Evolutionary conservation across 2,888 invertebrate genomes (phyloP).

Genomic region (Microplitis manilae): DNA sequence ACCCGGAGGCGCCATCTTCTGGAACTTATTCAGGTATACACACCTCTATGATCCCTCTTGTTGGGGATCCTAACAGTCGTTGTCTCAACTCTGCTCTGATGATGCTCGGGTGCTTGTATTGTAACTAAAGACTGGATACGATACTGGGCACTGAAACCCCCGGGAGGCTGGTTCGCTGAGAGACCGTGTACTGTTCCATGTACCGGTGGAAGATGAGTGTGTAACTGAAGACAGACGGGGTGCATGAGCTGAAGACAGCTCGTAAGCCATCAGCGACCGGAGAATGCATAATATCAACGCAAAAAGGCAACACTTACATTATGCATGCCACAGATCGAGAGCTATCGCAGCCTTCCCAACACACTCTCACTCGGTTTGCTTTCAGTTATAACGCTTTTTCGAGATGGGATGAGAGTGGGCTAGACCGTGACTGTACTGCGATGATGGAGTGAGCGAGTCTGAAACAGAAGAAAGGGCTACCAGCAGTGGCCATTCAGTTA

Average conservation of each 20-base stretch:
- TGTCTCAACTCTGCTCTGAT: too few species aligned
- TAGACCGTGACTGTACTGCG: conserved; percentile 11
- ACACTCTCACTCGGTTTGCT: conserved; percentile 34
- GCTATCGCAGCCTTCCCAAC: conserved; percentile 30
- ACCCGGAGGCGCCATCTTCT: conserved; percentile 68
- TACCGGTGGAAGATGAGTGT: too few species aligned
- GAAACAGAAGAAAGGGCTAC: conserved; percentile 37
- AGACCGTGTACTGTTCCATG: too few species aligned
- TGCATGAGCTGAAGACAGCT: conserved; percentile 51
- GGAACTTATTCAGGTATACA: conserved; percentile 63
- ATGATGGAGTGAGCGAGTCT: conserved; percentile 5
- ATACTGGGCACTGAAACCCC: too few species aligned
- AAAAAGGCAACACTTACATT: conserved; percentile 55
- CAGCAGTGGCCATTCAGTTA: conserved; percentile 51
- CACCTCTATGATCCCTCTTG: conserved; percentile 37
- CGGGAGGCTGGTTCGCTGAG: too few species aligned
- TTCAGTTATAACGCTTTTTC: not conserved
- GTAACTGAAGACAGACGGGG: conserved; percentile 33
- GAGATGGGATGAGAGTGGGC: conserved; percentile 11
- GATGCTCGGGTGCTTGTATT: too few species aligned
- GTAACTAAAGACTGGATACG: too few species aligned
- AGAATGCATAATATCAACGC: conserved; percentile 50
- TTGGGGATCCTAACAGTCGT: conserved; percentile 10
- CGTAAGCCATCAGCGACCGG: conserved; percentile 54
- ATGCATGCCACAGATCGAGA: conserved; percentile 51